Conservation (phyloP, 2,888 invertebrate species). For the Epistrophe eligans region DNA sequence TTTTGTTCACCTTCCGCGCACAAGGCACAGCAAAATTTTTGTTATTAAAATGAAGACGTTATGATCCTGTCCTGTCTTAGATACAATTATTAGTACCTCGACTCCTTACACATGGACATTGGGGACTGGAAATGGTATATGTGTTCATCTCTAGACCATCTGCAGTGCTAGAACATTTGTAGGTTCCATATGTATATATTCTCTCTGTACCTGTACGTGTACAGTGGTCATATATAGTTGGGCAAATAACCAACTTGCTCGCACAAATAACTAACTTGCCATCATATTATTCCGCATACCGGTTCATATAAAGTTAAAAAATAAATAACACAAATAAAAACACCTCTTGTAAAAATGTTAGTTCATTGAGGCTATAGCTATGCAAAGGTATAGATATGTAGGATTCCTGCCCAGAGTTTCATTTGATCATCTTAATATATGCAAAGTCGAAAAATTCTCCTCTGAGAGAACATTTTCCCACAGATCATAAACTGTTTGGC, state of each 20-base stretch:
- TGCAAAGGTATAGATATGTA: too few relatives aligned
- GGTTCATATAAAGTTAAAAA: conserved; percentile 23
- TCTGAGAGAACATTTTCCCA: conserved; percentile 59
- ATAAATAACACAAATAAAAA: neutral
- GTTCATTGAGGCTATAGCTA: conserved; percentile 20
- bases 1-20: conserved; percentile 25
- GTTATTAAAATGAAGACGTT: conserved; percentile 75
- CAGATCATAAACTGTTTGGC: conserved; percentile 69
- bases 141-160: conserved; percentile 38
- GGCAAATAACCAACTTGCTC: conserved; percentile 34
- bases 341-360: conserved; percentile 54
- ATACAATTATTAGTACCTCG: conserved; percentile 71
- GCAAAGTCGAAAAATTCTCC: conserved; percentile 61
- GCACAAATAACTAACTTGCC: conserved; percentile 62
- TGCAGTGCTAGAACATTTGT: conserved; percentile 52
- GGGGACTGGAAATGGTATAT: conserved; percentile 13
- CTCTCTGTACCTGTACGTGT: too few relatives aligned
- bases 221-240: neutral
- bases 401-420: conserved; percentile 21
- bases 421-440: conserved; percentile 73
- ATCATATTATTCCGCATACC: conserved; percentile 49
- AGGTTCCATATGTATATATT: conserved; percentile 17
- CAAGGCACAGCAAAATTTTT: conserved; percentile 9
- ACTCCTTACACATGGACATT: conserved; percentile 14
- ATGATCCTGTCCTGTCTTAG: conserved; percentile 68